Conservation (phyloP, 2,797 vertebrate genomes). For the Scolopax bukidnonensis region DNA sequence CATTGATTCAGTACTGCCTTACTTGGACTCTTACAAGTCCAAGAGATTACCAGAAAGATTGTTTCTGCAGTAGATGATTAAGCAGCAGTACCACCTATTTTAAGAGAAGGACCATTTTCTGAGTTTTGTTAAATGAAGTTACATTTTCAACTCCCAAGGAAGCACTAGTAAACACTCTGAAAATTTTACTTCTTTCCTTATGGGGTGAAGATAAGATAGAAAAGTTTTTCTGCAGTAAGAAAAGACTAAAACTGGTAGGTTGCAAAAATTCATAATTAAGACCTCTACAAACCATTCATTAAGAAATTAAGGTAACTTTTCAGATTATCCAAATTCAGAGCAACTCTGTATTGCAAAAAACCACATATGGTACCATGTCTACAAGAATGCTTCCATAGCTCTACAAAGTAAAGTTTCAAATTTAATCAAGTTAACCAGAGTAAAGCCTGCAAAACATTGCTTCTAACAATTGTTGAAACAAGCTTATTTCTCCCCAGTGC, state of each 20-base stretch:
- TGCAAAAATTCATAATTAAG: not conserved
- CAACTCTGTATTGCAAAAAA: not conserved
- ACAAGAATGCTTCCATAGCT: not conserved
- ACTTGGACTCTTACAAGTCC: not conserved
- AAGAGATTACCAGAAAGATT: not conserved
- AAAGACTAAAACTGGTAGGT: not conserved
- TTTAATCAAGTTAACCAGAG: not conserved
- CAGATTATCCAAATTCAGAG: not conserved
- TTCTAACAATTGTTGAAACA: not conserved
- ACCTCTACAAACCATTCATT: not conserved
- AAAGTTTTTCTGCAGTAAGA: not conserved
- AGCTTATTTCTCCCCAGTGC: not conserved
- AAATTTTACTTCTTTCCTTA: not conserved
- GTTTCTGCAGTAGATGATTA: not conserved
- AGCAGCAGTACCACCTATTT: not conserved
- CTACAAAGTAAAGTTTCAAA: not conserved
- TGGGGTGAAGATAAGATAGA: rapidly evolving
- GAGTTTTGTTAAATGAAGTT: not conserved
- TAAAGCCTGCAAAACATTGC: not conserved
- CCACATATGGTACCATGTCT: not conserved
- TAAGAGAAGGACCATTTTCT: not conserved
- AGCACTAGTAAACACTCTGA: not conserved
- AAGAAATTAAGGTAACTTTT: not conserved
- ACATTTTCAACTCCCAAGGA: not conserved
- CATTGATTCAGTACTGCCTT: not conserved